Conservation (phyloP, 2,888 invertebrate genomes). For the Watsonalla binaria region DNA sequence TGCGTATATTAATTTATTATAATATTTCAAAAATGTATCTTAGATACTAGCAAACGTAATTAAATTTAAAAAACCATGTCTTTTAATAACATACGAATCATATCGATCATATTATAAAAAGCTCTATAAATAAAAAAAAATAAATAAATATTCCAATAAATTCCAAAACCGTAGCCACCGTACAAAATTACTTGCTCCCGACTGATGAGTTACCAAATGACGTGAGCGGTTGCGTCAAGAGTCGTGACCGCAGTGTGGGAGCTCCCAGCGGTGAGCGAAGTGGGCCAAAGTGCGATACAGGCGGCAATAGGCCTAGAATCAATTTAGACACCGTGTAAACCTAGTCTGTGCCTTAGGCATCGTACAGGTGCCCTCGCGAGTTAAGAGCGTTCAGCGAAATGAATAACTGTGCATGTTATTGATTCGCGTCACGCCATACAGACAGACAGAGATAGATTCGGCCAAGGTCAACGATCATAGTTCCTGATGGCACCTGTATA, state of each 20-base stretch:
- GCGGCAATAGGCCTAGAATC: neutral
- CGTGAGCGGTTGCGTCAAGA: slow-evolving; percentile 35
- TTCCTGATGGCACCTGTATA: too few relatives aligned
- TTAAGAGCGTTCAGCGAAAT: too few relatives aligned
- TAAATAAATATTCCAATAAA: neutral
- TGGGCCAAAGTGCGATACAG: slow-evolving; percentile 13
- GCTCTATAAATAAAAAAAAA: neutral
- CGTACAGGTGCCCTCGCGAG: too few relatives aligned
- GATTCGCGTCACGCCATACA: too few relatives aligned
- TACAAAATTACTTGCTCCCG: slow-evolving; percentile 3
- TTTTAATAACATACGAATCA: too few relatives aligned
- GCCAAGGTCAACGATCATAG: too few relatives aligned
- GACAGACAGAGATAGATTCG: too few relatives aligned
- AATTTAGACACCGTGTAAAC: neutral
- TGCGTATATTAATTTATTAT: too few relatives aligned
- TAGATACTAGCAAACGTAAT: too few relatives aligned
- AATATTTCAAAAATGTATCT: too few relatives aligned
- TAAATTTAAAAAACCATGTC: too few relatives aligned
- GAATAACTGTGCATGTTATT: neutral
- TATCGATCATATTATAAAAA: too few relatives aligned
- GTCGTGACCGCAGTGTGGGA: slow-evolving; percentile 32
- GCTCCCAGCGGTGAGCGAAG: slow-evolving; percentile 10
- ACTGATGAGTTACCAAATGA: slow-evolving; percentile 44
- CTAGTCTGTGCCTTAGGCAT: neutral
- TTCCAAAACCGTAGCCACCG: neutral